phyloP scores from a whole-genome alignment of 53 echinoderm and acorn worm genomes.

The Patiria pectinifera region DNA sequence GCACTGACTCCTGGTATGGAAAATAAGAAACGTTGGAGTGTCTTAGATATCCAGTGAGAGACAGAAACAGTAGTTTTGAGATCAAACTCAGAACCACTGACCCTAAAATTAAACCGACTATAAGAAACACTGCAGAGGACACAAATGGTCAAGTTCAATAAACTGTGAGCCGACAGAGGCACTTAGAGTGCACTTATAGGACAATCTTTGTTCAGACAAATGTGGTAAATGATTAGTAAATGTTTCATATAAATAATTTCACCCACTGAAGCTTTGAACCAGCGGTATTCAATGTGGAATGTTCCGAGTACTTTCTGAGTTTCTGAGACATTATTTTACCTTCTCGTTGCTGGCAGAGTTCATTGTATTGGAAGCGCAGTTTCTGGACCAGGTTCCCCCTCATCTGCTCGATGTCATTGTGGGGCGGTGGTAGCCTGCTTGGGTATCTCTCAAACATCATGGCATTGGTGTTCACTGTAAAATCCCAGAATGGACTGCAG shows the following conservation, averaged over 20 bases:
- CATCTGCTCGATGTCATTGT: conserved; percentile 87
- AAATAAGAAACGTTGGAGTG: neutral
- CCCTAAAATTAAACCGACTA: neutral
- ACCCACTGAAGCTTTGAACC: too few species aligned
- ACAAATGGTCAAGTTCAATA: too few species aligned
- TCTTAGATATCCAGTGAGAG: neutral
- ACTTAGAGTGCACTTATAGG: too few species aligned
- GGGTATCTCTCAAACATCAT: conserved; percentile 89
- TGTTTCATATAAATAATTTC: too few species aligned
- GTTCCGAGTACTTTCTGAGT: neutral
- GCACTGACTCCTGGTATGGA: conserved; percentile 76
- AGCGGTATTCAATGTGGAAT: neutral
- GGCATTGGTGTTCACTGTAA: conserved; percentile 77
- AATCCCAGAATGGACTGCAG: conserved; percentile 87
- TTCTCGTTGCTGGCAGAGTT: conserved; percentile 88
- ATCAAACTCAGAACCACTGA: neutral
- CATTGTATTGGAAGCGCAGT: conserved; percentile 87
- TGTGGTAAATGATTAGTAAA: too few species aligned
- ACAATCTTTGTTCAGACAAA: too few species aligned
- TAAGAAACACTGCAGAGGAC: too few species aligned
- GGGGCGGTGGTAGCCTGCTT: conserved; percentile 85
- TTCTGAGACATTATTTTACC: conserved; percentile 52
- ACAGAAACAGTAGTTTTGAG: too few species aligned
- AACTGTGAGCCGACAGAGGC: too few species aligned
- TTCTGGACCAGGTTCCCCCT: conserved; percentile 69